Conservation (phyloP, 2,888 invertebrate species). For the Drosophila nr. fundita region DNA sequence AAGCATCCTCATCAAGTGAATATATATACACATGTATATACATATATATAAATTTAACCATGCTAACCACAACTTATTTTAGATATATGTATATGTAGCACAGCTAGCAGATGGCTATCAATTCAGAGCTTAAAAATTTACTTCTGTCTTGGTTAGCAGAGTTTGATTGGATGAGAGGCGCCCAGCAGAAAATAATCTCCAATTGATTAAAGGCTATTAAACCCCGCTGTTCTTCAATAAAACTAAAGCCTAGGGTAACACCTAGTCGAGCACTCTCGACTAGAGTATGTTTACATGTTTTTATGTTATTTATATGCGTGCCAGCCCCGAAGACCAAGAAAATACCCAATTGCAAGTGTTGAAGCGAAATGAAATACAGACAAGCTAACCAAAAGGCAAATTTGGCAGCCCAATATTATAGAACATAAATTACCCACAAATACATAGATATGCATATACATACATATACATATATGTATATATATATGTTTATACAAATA, state of each 20-base stretch:
- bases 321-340: not conserved
- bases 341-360: slow-evolving; percentile 50
- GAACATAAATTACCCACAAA: slow-evolving; percentile 66
- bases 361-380: slow-evolving; percentile 47
- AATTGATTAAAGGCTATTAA: not conserved
- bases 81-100: not conserved
- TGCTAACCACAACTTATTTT: not conserved
- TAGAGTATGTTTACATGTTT: slow-evolving; percentile 20
- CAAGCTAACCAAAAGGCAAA: slow-evolving; percentile 35
- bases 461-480: not conserved
- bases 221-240: not conserved
- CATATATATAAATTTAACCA: not conserved
- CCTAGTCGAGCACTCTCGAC: not conserved
- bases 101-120: not conserved
- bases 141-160: not conserved
- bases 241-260: not conserved
- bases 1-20: not conserved
- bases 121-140: not conserved
- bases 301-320: slow-evolving; percentile 71
- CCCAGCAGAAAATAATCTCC: not conserved
- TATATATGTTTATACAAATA: not conserved
- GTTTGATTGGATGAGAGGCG: not conserved
- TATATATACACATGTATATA: no score
- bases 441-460: slow-evolving; percentile 10
- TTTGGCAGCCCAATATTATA: slow-evolving; percentile 56